Percentiles rank a stretch among this genome's conserved stretches.
These are phyloP conservation scores for Erinaceus europaeus DNA, from an alignment of 2,113 vertebrate genomes.

Conservation along the genomic window DNA sequence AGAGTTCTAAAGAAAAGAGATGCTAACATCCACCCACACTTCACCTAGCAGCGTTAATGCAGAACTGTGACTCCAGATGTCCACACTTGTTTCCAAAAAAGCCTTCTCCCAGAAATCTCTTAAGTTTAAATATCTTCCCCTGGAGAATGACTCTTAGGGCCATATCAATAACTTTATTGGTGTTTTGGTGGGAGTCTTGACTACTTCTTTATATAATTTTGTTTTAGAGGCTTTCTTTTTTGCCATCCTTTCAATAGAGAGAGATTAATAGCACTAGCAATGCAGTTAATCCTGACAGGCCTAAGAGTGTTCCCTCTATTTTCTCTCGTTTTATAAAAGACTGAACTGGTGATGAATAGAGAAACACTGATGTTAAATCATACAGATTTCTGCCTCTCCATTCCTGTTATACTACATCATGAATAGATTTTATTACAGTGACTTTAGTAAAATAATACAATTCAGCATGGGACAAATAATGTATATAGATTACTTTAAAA, in stretches of 20 bases:
- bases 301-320: conserved; percentile 40
- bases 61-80: conserved; percentile 49
- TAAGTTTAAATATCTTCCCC: conserved; percentile 25
- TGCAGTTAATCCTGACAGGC: conserved; percentile 63
- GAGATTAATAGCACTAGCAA: conserved; percentile 45
- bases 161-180: conserved; percentile 10
- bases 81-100: conserved; percentile 43
- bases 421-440: conserved; percentile 41
- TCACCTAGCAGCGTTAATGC: conserved; percentile 38
- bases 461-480: background rate
- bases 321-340: conserved; percentile 35
- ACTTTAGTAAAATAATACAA: conserved; percentile 46
- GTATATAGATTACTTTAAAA: conserved; percentile 42
- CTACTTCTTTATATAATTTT: conserved; percentile 44
- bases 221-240: conserved; percentile 45
- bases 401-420: conserved; percentile 20
- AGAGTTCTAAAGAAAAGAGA: conserved; percentile 58
- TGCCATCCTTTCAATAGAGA: conserved; percentile 40
- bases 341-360: conserved; percentile 41
- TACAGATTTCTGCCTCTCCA: background rate
- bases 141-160: background rate
- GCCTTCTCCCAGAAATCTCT: background rate
- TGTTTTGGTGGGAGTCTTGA: background rate
- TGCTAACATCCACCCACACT: conserved; percentile 62
- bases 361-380: conserved; percentile 51